Evolutionary conservation across 2,113 vertebrate genomes (phyloP), one percentile per base, ranked within the genome.

Genomic region (Jacana jacana): DNA sequence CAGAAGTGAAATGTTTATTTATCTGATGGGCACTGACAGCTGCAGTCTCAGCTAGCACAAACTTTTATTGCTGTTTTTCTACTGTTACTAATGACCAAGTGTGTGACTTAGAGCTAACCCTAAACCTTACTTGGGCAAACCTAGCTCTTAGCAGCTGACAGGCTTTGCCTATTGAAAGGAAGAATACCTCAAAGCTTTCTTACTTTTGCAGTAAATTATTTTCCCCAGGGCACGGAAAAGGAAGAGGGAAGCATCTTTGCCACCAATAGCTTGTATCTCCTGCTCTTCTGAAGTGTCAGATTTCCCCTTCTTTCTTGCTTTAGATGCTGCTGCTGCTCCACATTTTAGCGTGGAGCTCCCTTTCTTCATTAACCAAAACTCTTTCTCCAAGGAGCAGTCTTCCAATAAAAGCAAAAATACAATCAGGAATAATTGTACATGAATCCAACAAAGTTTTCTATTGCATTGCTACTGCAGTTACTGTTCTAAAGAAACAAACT

Each of bases 131-230:
- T 77, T 58, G 3, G 83, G 48, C 23, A 83, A 76, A 27, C 17
- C 8, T 44, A 60, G 13, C 27, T 55, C 39, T 14, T 5, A 81
- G 44, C 19, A 68, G 52, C 65, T 84, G 39, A 68, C 24, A 64
- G 7, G 24, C 8, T 86, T 61, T 81, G 27, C 37, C 30, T 22
- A 68, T 4, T 63, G 13, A 79, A 72, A 86, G 35, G 25, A n/a
- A 79, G 6, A 68, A 1, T 44, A 90, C 90, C 8, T 68, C 23
- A 81, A 82, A 71, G 27, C 77, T 66, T 91, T 97, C 99, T 98
- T 98, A 99, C 99, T 98, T 99, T 99, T 99, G 98, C 99, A 99
- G 96, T 99, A 98, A 31, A 99, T 97, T 95, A 99, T 99, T 97
- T 99, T 99, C 33, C 99, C 99, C 96, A 99, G 96, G 28, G 99